Percentiles rank a stretch among this genome's conserved stretches.
Evolutionary conservation across 2,888 invertebrate genomes (phyloP).

Genomic region (Pogonocherus hispidulus): DNA sequence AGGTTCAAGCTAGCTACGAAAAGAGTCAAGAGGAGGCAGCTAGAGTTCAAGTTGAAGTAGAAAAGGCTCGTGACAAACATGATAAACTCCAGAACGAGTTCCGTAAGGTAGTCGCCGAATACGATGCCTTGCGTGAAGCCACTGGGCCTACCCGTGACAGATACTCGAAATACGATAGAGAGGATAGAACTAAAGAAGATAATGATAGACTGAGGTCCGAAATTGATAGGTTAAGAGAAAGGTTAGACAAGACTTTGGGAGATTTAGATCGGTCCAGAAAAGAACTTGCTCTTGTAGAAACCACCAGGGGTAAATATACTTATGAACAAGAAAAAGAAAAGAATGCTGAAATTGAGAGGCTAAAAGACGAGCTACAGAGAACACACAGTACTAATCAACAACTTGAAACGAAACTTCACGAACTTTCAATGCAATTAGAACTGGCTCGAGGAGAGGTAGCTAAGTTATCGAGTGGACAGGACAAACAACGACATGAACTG

Average conservation of each 20-base stretch:
- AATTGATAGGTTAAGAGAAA: conserved; percentile 83
- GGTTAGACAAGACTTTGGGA: conserved; percentile 84
- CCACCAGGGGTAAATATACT: conserved; percentile 85
- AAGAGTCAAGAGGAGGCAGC: conserved; percentile 92
- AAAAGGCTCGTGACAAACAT: conserved; percentile 92
- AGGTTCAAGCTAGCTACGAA: conserved; percentile 87
- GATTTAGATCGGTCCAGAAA: conserved; percentile 85
- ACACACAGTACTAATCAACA: conserved; percentile 76
- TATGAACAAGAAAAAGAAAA: conserved; percentile 79
- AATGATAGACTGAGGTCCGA: conserved; percentile 84
- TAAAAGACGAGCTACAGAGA: conserved; percentile 82
- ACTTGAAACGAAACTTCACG: conserved; percentile 83
- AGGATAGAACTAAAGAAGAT: conserved; percentile 80
- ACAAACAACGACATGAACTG: conserved; percentile 84
- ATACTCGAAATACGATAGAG: conserved; percentile 83
- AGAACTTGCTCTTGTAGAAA: conserved; percentile 83
- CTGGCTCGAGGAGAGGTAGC: conserved; percentile 83
- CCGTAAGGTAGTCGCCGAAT: conserved; percentile 83
- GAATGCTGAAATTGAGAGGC: conserved; percentile 77
- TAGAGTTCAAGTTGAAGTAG: conserved; percentile 87
- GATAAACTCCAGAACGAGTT: conserved; percentile 88
- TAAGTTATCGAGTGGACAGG: conserved; percentile 81
- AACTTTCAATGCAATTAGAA: conserved; percentile 85
- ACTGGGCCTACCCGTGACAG: conserved; percentile 76
- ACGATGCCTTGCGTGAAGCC: conserved; percentile 85